Evolutionary conservation across 92 coral and sea anemone species (phyloP), one percentile per base, ranked within the genome.

Genomic region (Scolanthus callimorphus): DNA sequence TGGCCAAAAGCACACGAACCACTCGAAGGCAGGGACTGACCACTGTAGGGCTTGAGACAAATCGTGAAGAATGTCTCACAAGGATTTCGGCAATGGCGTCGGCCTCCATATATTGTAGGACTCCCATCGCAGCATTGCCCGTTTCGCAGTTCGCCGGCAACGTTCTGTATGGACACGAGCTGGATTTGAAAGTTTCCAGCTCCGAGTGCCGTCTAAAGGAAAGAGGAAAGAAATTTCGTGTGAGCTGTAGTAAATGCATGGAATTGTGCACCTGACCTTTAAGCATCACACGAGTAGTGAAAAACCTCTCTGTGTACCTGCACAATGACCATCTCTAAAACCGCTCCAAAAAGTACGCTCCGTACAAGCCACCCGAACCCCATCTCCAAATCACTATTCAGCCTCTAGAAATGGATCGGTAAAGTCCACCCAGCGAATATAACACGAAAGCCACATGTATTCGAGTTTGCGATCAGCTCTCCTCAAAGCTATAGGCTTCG

Each of bases 91-190:
- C 99, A 94, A 29, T 62, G 81, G 49, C 65, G 41, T 34, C 84
- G 90, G 51, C 91, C 84, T 31, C 81, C 84, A 57, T 80, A 82
- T 79, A 74, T 84, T 72, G 99, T 84, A 63, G 87, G 99, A 70
- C 88, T 82, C 77, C 99, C 99, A 85, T 94, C 99, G 76, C 99
- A 94, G 73, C 99, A 94, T 11, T 55, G 60, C 20, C 96, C 96
- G 69, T 84, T 73, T 67, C 66, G 46, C 61, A 85, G 73, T 58
- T 81, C 94, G 49, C 95, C 97, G 39, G 79, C 86, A 39, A 94
- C 77, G 67, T 94, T 94, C 63, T 80, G 85, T 51, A 89, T 78
- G 31, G 83, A 79, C 48, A 94, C 87, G 59, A 94, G 73, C 64
- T 82, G 85, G 63, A 94, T 70, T 79, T 94, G 90, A 73, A 94